These are phyloP conservation scores for Eupeodes latifasciatus DNA, from an alignment of 2,888 invertebrate species.

Conservation along the genomic window DNA sequence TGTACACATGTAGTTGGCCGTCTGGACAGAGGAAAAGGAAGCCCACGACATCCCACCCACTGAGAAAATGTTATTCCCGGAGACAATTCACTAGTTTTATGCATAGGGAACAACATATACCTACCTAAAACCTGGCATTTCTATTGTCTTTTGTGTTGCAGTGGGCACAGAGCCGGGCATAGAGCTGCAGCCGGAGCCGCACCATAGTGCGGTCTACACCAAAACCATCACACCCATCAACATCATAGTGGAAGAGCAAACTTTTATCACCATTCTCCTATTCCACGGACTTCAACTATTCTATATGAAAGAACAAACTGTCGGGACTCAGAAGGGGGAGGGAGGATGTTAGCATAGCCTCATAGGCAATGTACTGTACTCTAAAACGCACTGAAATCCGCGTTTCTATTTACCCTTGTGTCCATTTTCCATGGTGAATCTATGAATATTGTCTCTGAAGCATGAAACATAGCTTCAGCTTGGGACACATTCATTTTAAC, in stretches of 20 bases:
- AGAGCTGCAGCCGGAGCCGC: neutral
- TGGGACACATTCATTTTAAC: conserved; percentile 65
- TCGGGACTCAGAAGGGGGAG: too few species aligned
- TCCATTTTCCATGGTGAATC: conserved; percentile 59
- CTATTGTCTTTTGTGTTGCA: conserved; percentile 32
- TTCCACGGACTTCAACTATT: neutral
- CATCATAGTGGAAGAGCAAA: conserved; percentile 35
- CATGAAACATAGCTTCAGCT: conserved; percentile 63
- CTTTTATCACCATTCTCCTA: conserved; percentile 49
- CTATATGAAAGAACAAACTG: neutral
- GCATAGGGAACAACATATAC: neutral
- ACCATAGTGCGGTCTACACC: conserved; percentile 22
- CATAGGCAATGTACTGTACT: conserved; percentile 25
- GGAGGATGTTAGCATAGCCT: neutral
- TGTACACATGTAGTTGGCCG: neutral
- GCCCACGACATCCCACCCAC: conserved; percentile 27
- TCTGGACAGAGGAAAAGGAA: conserved; percentile 27
- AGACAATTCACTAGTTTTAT: conserved; percentile 61
- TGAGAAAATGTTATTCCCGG: conserved; percentile 60
- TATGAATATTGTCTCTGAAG: conserved; percentile 58
- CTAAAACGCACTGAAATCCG: conserved; percentile 31
- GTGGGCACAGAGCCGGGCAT: neutral
- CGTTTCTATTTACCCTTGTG: conserved; percentile 60
- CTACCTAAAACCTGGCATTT: conserved; percentile 47
- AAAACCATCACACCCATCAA: conserved; percentile 33